Evolutionary conservation across 2,888 invertebrate genomes (phyloP).

Genomic region (Reticulitermes lucifugus): DNA sequence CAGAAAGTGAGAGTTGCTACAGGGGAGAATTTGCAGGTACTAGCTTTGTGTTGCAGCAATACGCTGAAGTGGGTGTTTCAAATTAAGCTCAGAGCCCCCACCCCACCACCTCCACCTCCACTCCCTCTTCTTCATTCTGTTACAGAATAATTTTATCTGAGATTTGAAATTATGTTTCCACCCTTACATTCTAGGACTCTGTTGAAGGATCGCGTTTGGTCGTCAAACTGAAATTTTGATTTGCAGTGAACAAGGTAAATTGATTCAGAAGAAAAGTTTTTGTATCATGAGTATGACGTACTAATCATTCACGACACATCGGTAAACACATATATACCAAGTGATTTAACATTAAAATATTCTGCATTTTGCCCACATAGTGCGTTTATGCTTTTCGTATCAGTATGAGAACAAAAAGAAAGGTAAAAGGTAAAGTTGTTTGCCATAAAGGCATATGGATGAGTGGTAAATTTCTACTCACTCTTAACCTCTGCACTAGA

Average conservation of each 20-base stretch:
- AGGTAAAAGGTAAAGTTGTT: no score
- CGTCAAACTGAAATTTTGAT: not conserved
- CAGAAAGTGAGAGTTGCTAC: slow-evolving; percentile 5
- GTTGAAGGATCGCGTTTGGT: not conserved
- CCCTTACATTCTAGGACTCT: not conserved
- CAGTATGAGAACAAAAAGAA: no score
- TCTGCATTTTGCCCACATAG: no score
- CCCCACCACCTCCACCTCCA: not conserved
- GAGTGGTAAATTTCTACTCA: no score
- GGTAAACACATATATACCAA: no score
- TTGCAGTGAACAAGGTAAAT: not conserved
- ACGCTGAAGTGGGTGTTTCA: slow-evolving; percentile 28
- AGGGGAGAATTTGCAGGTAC: slow-evolving; percentile 22
- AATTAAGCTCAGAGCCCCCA: not conserved
- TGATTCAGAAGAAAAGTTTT: not conserved
- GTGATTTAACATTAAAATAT: no score
- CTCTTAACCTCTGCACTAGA: no score
- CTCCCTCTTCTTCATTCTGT: not conserved
- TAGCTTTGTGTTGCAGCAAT: slow-evolving; percentile 16
- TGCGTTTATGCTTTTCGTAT: no score
- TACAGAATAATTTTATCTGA: slow-evolving; percentile 17
- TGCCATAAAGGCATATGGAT: no score
- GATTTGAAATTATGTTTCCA: not conserved
- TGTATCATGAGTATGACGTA: no score
- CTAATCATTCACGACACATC: no score